Evolutionary conservation across 2,797 vertebrate genomes (phyloP), one percentile per base, ranked within the genome.

Genomic region (Dermochelys coriacea): DNA sequence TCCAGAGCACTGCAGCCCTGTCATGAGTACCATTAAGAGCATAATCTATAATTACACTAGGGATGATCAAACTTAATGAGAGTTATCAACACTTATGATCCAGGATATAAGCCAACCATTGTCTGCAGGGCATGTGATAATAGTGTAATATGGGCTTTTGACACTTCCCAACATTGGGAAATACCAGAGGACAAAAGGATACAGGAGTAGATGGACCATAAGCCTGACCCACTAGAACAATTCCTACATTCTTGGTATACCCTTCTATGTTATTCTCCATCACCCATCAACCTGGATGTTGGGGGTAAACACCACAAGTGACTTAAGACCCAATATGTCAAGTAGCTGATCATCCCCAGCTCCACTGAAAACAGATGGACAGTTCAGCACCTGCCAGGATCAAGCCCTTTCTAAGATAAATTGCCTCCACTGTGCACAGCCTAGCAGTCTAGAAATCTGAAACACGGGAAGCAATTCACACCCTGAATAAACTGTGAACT

Each of bases 161-260:
- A 34, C 45, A 61, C 71, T 95, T 80, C 91, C 79, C 88, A 93
- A 80, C 91, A 57, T 23, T 57, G 45, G 37, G 52, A 41, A 88
- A 74, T 89, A 51, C 23, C 47, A 89, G 89, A 93, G 77, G 94
- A 91, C 83, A 91, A 91, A 61, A 89, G 34, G 12, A 91, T 94
- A 52, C 1, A 86, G 87, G 81, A 92, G 61, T 37, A 91, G 89
- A 49, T 82, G 80, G 82, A n/a, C 51, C 68, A 86, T 12, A 86
- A 77, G 52, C 86, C 81, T 83, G 86, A n/a, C 55, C 93, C 93
- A 81, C 91, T 61, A 86, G 55, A 91, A 9, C 82, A 71, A 37
- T 77, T 52, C 11, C 88, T 37, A 10, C 34, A 81, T 71, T 2
- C 7, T 80, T 90, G 8, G 64, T 18, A 41, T 94, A 81, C 77